Evolutionary conservation across 35 echinoderm and acorn worm genomes (phyloP).

Genomic region (Ptychodera flava): DNA sequence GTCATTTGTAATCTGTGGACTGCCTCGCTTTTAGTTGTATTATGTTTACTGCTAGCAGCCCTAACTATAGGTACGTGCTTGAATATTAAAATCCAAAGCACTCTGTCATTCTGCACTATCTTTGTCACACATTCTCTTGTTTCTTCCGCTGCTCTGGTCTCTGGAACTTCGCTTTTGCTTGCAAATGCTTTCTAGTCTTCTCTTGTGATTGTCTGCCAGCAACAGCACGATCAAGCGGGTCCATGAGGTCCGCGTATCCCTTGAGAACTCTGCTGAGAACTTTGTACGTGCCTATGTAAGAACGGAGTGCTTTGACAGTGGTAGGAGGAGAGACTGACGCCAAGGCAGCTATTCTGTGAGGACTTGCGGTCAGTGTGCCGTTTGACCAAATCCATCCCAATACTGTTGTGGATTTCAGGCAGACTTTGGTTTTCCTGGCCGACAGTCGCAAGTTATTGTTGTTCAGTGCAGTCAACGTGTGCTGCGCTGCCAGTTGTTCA

Average conservation of each 20-base stretch:
- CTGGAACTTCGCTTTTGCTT: too few relatives aligned
- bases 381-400: slow-evolving; percentile 49
- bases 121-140: too few relatives aligned
- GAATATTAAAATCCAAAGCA: too few relatives aligned
- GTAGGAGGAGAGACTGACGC: slow-evolving; percentile 18
- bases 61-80: too few relatives aligned
- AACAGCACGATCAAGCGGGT: slow-evolving; percentile 40
- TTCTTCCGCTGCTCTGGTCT: too few relatives aligned
- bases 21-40: too few relatives aligned
- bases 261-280: slow-evolving; percentile 33
- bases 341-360: slow-evolving; percentile 31
- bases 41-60: too few relatives aligned
- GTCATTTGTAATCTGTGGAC: too few relatives aligned
- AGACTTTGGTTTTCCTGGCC: not conserved
- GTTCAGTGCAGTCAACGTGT: not conserved
- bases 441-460: not conserved
- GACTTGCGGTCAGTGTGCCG: slow-evolving; percentile 29
- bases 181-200: too few relatives aligned
- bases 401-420: slow-evolving; percentile 7
- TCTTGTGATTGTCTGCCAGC: slow-evolving; percentile 30
- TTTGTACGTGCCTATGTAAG: slow-evolving; percentile 57
- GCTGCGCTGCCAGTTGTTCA: slow-evolving; percentile 16
- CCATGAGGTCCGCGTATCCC: not conserved
- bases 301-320: slow-evolving; percentile 29
- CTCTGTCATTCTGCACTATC: too few relatives aligned